These are phyloP conservation scores for Rhynchomys soricoides DNA, from an alignment of 2,113 vertebrate species.

Conservation along the genomic window DNA sequence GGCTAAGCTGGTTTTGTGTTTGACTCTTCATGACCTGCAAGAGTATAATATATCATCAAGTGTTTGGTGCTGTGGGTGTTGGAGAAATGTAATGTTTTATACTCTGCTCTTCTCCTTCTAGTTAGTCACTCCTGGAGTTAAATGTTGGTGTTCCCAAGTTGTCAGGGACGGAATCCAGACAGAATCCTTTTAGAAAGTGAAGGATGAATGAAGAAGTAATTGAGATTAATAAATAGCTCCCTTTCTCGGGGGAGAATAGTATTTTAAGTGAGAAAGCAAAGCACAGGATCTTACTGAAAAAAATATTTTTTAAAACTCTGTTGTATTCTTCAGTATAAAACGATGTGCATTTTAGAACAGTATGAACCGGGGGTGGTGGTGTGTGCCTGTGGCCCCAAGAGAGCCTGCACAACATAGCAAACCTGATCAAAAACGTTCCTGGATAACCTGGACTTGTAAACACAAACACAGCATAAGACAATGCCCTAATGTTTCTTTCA, in stretches of 20 bases:
- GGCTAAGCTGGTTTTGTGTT: not conserved
- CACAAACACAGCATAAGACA: no score
- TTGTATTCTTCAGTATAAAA: not conserved
- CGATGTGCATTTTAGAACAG: not conserved
- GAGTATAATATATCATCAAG: not conserved
- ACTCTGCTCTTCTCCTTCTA: not conserved
- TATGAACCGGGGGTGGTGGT: not conserved
- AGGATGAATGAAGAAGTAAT: conserved; percentile 16
- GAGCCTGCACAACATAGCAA: not conserved
- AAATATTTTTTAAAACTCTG: not conserved
- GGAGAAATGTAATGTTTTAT: not conserved
- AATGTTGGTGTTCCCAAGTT: not conserved
- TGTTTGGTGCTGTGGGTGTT: not conserved
- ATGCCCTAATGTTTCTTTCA: not conserved
- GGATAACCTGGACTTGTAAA: not conserved
- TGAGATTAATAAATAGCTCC: not conserved
- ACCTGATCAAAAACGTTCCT: not conserved
- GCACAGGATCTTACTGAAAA: not conserved
- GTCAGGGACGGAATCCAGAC: not conserved
- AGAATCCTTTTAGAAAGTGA: conserved; percentile 12
- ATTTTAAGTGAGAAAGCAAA: not conserved
- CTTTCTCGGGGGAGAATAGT: not conserved
- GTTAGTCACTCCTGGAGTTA: not conserved
- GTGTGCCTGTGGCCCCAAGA: not conserved
- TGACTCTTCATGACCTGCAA: not conserved